Evolutionary conservation across 37 sponge, comb jelly and placozoan genomes (phyloP).

Genomic region (Tethya wilhelma): DNA sequence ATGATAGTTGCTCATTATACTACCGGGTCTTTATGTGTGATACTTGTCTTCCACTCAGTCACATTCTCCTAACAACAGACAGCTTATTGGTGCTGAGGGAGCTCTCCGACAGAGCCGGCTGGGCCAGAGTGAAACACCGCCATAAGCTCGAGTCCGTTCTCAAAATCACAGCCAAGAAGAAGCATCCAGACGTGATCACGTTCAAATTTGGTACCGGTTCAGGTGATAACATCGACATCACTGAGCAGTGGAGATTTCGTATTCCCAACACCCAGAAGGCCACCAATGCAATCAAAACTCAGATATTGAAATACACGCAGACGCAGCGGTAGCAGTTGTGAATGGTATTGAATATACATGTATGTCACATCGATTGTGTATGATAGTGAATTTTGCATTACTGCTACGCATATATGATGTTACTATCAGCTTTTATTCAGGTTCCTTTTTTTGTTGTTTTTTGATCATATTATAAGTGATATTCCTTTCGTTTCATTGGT

Average conservation of each 20-base stretch:
- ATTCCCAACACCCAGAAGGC: slow-evolving; percentile 83
- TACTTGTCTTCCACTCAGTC: slow-evolving; percentile 42
- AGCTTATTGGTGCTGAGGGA: slow-evolving; percentile 75
- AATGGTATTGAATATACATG: no score
- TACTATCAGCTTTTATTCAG: no score
- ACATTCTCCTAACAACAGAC: slow-evolving; percentile 65
- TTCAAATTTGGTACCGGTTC: slow-evolving; percentile 76
- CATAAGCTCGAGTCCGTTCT: slow-evolving; percentile 65
- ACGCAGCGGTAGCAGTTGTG: background rate
- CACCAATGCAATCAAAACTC: slow-evolving; percentile 67
- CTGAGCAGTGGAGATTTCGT: slow-evolving; percentile 62
- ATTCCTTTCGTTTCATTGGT: no score
- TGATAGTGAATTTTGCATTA: no score
- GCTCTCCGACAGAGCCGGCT: slow-evolving; percentile 74
- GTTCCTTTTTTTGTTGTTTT: no score
- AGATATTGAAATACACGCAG: slow-evolving; percentile 26
- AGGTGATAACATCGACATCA: slow-evolving; percentile 41
- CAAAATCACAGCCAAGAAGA: slow-evolving; percentile 94
- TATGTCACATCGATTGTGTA: no score
- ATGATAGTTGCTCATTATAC: background rate
- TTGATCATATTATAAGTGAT: no score
- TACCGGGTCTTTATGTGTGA: no score
- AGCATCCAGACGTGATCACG: slow-evolving; percentile 90
- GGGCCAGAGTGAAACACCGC: slow-evolving; percentile 65
- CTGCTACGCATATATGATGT: no score